Percentiles rank a stretch among this genome's conserved stretches.
Conservation (phyloP, 2,113 vertebrate genomes). For the Turdus rufiventris region DNA sequence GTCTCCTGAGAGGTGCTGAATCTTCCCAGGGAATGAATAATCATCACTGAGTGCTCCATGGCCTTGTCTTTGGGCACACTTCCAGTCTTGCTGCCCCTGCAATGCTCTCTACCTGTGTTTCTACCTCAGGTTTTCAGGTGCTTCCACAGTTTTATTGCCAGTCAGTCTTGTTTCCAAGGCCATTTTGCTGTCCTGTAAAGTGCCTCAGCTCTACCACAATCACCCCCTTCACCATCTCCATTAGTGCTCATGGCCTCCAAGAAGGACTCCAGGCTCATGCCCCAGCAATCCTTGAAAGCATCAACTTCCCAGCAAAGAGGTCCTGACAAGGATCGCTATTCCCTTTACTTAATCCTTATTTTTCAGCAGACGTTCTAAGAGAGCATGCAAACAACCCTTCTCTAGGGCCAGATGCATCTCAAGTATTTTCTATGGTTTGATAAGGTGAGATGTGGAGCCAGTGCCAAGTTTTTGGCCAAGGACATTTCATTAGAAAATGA, state of each 20-base stretch:
- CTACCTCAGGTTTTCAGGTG: fast-evolving
- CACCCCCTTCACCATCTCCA: background rate
- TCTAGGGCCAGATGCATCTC: background rate
- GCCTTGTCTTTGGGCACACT: background rate
- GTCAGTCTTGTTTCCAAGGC: background rate
- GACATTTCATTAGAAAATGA: constrained; percentile 15
- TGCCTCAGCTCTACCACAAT: background rate
- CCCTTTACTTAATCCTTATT: background rate
- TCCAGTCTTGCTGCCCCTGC: background rate
- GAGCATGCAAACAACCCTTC: background rate
- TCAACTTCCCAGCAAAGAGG: background rate
- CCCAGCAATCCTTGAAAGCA: background rate
- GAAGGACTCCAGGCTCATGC: background rate
- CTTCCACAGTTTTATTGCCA: background rate
- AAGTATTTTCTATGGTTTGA: background rate
- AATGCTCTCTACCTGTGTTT: background rate
- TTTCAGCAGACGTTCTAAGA: background rate
- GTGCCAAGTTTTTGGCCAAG: background rate
- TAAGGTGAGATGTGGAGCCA: background rate
- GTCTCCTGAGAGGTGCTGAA: background rate
- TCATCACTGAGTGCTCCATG: fast-evolving
- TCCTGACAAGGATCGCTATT: background rate
- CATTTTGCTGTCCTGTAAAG: background rate
- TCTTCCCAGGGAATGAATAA: background rate
- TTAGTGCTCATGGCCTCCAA: background rate